Percentiles rank a stretch among this genome's conserved stretches.
Evolutionary conservation across 2,797 vertebrate genomes (phyloP).

Genomic region (Erethizon dorsatum): DNA sequence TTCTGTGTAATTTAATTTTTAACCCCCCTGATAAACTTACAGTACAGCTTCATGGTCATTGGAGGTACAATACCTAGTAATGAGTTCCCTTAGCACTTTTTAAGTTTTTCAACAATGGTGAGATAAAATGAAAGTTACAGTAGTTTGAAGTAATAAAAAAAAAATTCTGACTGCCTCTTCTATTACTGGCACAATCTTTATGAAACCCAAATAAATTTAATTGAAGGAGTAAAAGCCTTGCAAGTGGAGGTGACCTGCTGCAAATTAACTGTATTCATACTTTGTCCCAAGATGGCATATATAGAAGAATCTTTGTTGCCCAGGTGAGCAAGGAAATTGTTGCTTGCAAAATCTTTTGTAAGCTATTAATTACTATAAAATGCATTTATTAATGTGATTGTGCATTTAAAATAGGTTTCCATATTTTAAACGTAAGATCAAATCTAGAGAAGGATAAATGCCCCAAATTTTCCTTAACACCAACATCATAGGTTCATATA

Average conservation of each 20-base stretch:
- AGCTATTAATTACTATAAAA: conserved; percentile 12
- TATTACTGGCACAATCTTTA: neutral
- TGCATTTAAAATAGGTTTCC: neutral
- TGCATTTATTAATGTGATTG: neutral
- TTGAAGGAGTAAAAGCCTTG: conserved; percentile 1
- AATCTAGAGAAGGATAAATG: neutral
- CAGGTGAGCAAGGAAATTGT: neutral
- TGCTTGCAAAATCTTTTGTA: conserved; percentile 10
- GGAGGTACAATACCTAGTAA: neutral
- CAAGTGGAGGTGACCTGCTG: neutral
- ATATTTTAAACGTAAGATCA: conserved; percentile 28
- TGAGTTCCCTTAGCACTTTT: conserved; percentile 7
- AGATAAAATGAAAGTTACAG: neutral
- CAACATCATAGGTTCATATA: neutral
- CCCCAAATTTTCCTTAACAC: neutral
- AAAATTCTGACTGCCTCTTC: neutral
- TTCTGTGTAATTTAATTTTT: conserved; percentile 50
- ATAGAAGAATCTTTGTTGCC: neutral
- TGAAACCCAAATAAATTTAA: conserved; percentile 26
- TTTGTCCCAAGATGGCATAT: neutral
- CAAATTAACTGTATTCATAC: conserved; percentile 22
- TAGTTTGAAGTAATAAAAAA: neutral
- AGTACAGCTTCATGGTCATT: neutral
- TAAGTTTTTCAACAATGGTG: neutral
- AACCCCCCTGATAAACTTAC: neutral